phyloP scores from a whole-genome alignment of 2,113 vertebrate genomes.

The Caloenas nicobarica region DNA sequence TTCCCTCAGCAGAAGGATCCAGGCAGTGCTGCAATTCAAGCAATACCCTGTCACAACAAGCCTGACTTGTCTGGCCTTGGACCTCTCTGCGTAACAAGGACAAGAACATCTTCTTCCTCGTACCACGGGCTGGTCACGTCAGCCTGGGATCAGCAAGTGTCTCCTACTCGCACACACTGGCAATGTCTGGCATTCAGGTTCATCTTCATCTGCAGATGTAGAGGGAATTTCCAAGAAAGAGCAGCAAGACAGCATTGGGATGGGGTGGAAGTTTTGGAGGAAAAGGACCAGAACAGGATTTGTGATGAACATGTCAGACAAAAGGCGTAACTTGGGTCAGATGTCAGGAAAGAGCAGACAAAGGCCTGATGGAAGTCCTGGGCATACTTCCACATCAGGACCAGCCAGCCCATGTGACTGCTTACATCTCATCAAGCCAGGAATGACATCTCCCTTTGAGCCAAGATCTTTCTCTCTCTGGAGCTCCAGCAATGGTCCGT shows the following conservation, averaged over 20 bases:
- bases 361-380: neutral
- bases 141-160: neutral
- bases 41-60: neutral
- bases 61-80: neutral
- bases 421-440: neutral
- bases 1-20: neutral
- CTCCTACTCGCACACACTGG: neutral
- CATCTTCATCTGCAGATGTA: neutral
- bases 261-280: neutral
- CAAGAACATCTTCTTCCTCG: neutral
- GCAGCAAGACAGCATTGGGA: neutral
- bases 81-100: neutral
- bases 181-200: neutral
- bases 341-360: neutral
- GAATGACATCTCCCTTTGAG: conserved; percentile 23
- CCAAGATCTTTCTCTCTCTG: neutral
- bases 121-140: neutral
- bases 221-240: neutral
- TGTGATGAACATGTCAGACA: neutral
- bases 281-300: neutral
- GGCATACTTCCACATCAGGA: neutral
- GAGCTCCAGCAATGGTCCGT: neutral
- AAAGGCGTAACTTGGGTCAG: neutral
- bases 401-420: neutral
- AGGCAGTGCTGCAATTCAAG: neutral